Evolutionary conservation across 2,888 invertebrate genomes (phyloP).

Genomic region (Euphydryas editha): DNA sequence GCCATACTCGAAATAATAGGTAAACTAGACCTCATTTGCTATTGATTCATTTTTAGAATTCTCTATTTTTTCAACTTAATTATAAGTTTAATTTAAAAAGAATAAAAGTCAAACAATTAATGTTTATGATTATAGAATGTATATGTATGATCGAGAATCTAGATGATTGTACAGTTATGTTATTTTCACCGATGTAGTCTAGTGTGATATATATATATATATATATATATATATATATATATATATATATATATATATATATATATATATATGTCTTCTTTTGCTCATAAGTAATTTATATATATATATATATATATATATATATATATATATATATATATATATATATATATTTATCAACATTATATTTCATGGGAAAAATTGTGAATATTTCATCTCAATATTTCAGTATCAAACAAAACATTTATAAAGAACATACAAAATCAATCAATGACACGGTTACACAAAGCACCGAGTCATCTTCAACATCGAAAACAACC

Average conservation of each 20-base stretch:
- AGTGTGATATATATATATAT: too few species aligned
- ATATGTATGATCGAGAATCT: too few species aligned
- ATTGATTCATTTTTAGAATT: conserved; percentile 22
- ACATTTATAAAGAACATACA: conserved; percentile 27
- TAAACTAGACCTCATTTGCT: conserved; percentile 29
- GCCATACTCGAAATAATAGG: conserved; percentile 24
- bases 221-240: too few species aligned
- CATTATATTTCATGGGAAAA: background rate
- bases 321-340: too few species aligned
- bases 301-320: too few species aligned
- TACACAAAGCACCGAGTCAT: conserved; percentile 38
- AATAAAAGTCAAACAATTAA: too few species aligned
- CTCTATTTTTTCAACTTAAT: background rate
- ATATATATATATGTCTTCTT: too few species aligned
- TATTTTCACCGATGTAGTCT: too few species aligned
- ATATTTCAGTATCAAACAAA: conserved; percentile 11
- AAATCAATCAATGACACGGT: conserved; percentile 39
- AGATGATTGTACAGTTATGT: too few species aligned
- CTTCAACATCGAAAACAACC: conserved; percentile 55
- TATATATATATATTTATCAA: too few species aligned
- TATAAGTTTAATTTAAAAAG: background rate
- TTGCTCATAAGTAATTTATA: background rate
- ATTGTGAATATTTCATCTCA: background rate
- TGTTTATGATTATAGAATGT: too few species aligned
- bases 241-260: too few species aligned